Evolutionary conservation across 2,888 invertebrate genomes (phyloP).

Genomic region (Dryomyza anilis): DNA sequence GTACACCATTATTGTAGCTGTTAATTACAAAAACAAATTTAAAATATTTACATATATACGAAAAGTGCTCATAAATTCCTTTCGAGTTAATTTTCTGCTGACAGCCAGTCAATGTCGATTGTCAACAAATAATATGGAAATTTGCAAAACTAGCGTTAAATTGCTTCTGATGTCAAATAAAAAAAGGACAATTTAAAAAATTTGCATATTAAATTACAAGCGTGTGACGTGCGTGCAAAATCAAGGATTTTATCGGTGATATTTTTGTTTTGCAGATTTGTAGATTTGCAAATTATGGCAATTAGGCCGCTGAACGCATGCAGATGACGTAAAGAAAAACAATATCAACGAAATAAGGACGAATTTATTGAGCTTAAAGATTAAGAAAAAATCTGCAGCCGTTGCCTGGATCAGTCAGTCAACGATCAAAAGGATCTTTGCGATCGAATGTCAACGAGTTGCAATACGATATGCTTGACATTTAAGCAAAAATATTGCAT

Average conservation of each 20-base stretch:
- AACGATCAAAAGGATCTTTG: background rate
- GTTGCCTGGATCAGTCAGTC: background rate
- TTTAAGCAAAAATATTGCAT: slow-evolving; percentile 20
- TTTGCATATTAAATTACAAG: background rate
- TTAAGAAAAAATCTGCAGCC: background rate
- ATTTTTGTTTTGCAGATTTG: background rate
- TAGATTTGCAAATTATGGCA: slow-evolving; percentile 6
- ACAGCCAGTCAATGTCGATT: too few species aligned
- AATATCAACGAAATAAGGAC: background rate
- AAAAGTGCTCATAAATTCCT: too few species aligned
- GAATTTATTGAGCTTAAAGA: background rate
- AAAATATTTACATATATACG: too few species aligned
- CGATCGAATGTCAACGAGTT: background rate
- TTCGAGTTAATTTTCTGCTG: too few species aligned
- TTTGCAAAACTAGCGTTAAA: too few species aligned
- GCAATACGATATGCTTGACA: slow-evolving; percentile 19
- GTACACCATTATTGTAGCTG: too few species aligned
- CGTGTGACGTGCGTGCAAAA: background rate
- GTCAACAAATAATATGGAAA: too few species aligned
- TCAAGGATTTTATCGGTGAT: background rate
- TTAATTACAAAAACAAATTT: too few species aligned
- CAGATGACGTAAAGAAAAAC: too few species aligned
- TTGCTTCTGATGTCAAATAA: too few species aligned
- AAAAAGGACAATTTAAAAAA: background rate
- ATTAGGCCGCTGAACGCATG: too few species aligned